Conservation (phyloP, 2,113 vertebrate genomes). For the Limanda limanda region DNA sequence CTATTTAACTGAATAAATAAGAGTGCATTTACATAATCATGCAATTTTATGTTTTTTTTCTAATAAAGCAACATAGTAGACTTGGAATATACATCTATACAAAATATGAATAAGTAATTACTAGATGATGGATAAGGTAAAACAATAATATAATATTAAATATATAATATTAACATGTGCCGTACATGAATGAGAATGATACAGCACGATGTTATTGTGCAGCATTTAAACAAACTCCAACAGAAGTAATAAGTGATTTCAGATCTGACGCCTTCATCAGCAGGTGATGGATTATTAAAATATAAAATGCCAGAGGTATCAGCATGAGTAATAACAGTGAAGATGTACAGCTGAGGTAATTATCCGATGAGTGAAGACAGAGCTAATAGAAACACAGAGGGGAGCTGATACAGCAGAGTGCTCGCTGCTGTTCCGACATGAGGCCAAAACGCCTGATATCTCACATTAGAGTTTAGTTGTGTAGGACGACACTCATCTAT, state of each 20-base stretch:
- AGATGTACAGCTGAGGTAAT: constrained; percentile 45
- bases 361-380: constrained; percentile 57
- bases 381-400: constrained; percentile 56
- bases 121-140: no score
- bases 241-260: background rate
- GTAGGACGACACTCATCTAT: constrained; percentile 55
- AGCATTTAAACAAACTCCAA: background rate
- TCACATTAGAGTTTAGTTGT: constrained; percentile 44
- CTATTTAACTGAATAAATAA: no score
- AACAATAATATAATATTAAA: background rate
- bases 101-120: no score
- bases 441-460: constrained; percentile 36
- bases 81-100: no score
- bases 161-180: no score
- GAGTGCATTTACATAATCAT: no score
- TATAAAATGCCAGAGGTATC: constrained; percentile 13
- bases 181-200: no score
- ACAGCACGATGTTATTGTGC: background rate
- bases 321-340: constrained; percentile 28
- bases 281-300: constrained; percentile 23
- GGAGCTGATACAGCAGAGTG: constrained; percentile 46
- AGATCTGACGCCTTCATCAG: constrained; percentile 14
- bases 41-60: no score
- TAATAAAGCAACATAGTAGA: no score
- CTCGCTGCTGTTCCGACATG: constrained; percentile 53